These are phyloP conservation scores for Gambusia yucatana DNA, from an alignment of 2,797 vertebrate species.

Conservation along the genomic window DNA sequence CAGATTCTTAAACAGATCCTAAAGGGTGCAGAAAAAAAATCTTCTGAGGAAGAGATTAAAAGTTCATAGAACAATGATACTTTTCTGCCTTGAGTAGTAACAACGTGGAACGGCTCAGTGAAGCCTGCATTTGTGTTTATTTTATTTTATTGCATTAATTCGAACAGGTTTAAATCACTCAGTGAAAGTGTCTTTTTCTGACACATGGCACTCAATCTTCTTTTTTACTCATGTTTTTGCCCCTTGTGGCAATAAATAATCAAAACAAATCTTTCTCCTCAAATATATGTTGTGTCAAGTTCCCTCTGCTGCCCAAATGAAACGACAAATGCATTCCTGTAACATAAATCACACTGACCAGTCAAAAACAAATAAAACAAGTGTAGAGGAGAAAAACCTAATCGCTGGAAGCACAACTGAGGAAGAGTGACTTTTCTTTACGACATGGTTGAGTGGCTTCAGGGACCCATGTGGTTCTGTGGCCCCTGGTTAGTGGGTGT, in stretches of 20 bases:
- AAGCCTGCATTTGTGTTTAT: constrained; percentile 11
- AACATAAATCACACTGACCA: neutral
- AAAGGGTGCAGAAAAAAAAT: neutral
- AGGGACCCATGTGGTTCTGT: constrained; percentile 62
- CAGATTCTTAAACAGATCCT: neutral
- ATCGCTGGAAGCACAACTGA: constrained; percentile 48
- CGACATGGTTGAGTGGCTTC: constrained; percentile 57
- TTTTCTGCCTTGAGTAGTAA: neutral
- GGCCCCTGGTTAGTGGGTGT: constrained; percentile 68
- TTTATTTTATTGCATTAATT: neutral
- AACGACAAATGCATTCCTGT: neutral
- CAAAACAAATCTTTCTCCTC: neutral
- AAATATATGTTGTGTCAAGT: neutral
- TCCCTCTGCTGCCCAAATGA: neutral
- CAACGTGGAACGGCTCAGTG: neutral
- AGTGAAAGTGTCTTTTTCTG: neutral
- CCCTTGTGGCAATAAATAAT: neutral
- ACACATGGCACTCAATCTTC: neutral
- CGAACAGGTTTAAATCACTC: neutral
- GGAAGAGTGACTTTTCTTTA: constrained; percentile 63
- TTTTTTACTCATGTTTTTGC: neutral
- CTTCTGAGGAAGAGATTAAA: neutral
- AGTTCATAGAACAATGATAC: neutral
- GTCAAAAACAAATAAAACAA: constrained; percentile 32
- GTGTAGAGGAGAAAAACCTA: constrained; percentile 31